Percentiles rank a stretch among this genome's conserved stretches.
phyloP scores from a whole-genome alignment of 1,140 invertebrate species.

The Drosophila setifemur region DNA sequence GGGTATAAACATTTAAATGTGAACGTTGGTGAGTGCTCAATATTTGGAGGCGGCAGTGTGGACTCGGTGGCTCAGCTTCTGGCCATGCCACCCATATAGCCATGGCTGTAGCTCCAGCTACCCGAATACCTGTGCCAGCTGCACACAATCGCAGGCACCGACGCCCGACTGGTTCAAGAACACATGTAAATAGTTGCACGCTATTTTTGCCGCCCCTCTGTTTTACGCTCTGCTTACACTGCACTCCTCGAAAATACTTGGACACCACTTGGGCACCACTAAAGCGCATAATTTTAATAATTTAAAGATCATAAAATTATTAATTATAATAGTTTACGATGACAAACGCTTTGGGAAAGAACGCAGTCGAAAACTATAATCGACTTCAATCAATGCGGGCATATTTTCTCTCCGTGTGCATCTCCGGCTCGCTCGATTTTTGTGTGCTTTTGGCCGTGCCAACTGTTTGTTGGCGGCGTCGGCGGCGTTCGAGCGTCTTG shows the following conservation, averaged over 20 bases:
- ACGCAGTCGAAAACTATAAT: too few relatives aligned
- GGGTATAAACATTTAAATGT: conserved; percentile 19
- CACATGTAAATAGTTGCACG: conserved; percentile 79
- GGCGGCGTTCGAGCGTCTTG: conserved; percentile 35
- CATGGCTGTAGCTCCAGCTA: conserved; percentile 1
- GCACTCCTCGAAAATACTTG: not conserved
- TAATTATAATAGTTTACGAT: too few relatives aligned
- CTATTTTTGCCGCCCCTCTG: conserved; percentile 52
- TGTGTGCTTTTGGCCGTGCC: conserved; percentile 41
- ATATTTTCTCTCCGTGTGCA: not conserved
- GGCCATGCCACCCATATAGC: not conserved
- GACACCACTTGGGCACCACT: too few relatives aligned
- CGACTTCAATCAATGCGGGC: too few relatives aligned
- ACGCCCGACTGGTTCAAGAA: conserved; percentile 56
- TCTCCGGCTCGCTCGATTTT: not conserved
- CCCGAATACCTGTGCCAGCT: conserved; percentile 41
- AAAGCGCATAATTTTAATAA: too few relatives aligned
- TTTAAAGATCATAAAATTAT: too few relatives aligned
- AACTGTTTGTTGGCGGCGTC: conserved; percentile 41
- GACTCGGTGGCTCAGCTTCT: conserved; percentile 17
- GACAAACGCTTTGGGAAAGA: too few relatives aligned
- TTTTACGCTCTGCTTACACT: conserved; percentile 7
- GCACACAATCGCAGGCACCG: conserved; percentile 36
- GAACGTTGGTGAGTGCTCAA: not conserved
- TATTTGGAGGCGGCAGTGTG: conserved; percentile 44